A percentile compares a stretch with the other conserved stretches of the same genome.
Conservation (phyloP, 2,888 invertebrate genomes). For the Hyles lineata region DNA sequence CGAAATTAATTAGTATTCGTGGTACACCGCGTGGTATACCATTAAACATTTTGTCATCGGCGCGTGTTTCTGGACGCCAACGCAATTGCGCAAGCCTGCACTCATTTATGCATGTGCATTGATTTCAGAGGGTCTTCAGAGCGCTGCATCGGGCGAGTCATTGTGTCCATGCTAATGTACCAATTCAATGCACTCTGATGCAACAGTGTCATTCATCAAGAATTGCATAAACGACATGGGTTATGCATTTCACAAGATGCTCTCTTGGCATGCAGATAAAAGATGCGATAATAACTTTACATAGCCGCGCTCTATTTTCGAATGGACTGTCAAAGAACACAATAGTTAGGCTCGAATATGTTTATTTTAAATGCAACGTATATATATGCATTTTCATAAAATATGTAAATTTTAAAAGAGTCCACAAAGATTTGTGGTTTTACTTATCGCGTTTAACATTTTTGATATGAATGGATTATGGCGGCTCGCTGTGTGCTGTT, state of each 20-base stretch:
- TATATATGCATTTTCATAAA: neutral
- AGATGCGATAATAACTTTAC: slow-evolving; percentile 39
- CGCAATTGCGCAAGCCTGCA: slow-evolving; percentile 55
- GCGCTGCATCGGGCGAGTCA: slow-evolving; percentile 47
- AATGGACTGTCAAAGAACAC: neutral
- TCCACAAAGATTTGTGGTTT: neutral
- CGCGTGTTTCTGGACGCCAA: slow-evolving; percentile 49
- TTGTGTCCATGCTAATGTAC: slow-evolving; percentile 66
- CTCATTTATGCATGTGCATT: slow-evolving; percentile 61
- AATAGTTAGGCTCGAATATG: neutral
- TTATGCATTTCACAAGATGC: slow-evolving; percentile 44
- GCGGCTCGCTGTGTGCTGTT: neutral
- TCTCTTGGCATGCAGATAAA: slow-evolving; percentile 41
- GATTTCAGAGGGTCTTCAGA: slow-evolving; percentile 60
- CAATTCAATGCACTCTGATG: slow-evolving; percentile 58
- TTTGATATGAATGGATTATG: neutral
- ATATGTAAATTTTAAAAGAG: too few species aligned
- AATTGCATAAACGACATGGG: slow-evolving; percentile 50
- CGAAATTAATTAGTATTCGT: slow-evolving; percentile 41
- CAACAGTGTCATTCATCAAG: slow-evolving; percentile 51
- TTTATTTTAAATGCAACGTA: neutral
- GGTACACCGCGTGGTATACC: slow-evolving; percentile 35
- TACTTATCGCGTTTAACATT: slow-evolving; percentile 21
- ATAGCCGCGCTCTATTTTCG: slow-evolving; percentile 27
- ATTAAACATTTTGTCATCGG: slow-evolving; percentile 46